These are phyloP conservation scores for Deroptyus accipitrinus DNA, from an alignment of 2,113 vertebrate species.

Conservation along the genomic window DNA sequence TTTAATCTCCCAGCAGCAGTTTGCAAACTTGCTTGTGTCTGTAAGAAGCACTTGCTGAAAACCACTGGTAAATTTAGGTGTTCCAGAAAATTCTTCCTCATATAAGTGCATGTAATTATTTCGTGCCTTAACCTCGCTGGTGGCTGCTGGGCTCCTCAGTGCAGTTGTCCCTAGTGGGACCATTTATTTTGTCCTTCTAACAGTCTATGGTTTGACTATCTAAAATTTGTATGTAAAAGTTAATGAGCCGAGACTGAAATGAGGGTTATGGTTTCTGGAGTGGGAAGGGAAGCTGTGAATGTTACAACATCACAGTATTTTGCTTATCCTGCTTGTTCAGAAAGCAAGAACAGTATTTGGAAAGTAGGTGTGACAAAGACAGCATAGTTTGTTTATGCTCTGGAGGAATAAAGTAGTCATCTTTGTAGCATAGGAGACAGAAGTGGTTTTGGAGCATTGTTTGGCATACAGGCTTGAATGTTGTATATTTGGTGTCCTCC, in stretches of 20 bases:
- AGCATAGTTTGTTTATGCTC: not conserved
- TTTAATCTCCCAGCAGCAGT: not conserved
- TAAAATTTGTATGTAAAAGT: not conserved
- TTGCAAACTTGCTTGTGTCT: not conserved
- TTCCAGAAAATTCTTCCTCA: not conserved
- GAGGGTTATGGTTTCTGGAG: not conserved
- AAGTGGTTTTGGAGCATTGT: not conserved
- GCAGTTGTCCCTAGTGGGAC: not conserved
- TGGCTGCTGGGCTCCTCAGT: not conserved
- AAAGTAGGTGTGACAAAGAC: constrained; percentile 4
- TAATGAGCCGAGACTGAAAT: not conserved
- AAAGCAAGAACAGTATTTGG: not conserved
- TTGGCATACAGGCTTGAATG: not conserved
- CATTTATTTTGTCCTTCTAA: not conserved
- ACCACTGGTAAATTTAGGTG: not conserved
- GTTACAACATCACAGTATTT: not conserved
- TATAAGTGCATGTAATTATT: not conserved
- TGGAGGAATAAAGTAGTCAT: not conserved
- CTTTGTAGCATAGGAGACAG: not conserved
- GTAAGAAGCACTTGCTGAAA: not conserved
- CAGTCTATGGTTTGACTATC: not conserved
- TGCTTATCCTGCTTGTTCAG: not conserved
- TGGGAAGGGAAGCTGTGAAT: not conserved
- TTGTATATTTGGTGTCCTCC: not conserved
- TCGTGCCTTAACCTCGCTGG: not conserved